Evolutionary conservation across 35 echinoderm and acorn worm genomes (phyloP), one percentile per base, ranked within the genome.

Genomic region (Ophiothrix spiculata): DNA sequence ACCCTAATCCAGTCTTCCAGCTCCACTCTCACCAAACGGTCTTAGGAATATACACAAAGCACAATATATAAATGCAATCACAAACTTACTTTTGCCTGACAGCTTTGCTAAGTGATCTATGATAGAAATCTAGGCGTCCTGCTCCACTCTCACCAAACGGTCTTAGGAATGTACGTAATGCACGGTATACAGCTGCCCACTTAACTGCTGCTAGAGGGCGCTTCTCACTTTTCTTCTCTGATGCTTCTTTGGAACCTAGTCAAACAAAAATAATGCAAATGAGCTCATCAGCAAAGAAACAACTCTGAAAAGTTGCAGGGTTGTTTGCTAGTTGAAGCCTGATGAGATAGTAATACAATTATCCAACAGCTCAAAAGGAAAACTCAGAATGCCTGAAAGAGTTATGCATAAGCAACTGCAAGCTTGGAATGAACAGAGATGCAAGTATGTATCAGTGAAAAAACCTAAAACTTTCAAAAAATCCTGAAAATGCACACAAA

Each of bases 111-210:
- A 99, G 86, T 2, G 96, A 99, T 13, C 96, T 85, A 60, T 99
- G 96, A 36, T 99, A 99, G 89, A 99, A 99, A 41, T 99, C 96
- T 17, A 99, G 60, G 23, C 96, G 85, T 1, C 96, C 96, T 77
- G 94, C 92, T 35, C 96, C 96, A 73, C 96, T 99, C 41, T 99
- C 95, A 1, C 92, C 96, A 64, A 94, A 99, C 4, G 96, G 96
- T 37, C 96, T 84, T 14, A 99, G 90, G 82, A 99, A 99, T 29
- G 96, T 86, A 25, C 96, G 63, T 1, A 99, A 56, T 36, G 92
- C 92, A 32, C 92, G 37, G 86, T 94, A 94, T 0, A 94, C 86
- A 31, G 78, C 37, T n/a, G 96, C 86, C 96, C 92, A 94, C 28
- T 99, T 99, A 34, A 91, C 54, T 23, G 96, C 96, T 37, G 83